These are phyloP conservation scores for Tyria jacobaeae DNA, from an alignment of 2,888 invertebrate genomes.

Conservation along the genomic window DNA sequence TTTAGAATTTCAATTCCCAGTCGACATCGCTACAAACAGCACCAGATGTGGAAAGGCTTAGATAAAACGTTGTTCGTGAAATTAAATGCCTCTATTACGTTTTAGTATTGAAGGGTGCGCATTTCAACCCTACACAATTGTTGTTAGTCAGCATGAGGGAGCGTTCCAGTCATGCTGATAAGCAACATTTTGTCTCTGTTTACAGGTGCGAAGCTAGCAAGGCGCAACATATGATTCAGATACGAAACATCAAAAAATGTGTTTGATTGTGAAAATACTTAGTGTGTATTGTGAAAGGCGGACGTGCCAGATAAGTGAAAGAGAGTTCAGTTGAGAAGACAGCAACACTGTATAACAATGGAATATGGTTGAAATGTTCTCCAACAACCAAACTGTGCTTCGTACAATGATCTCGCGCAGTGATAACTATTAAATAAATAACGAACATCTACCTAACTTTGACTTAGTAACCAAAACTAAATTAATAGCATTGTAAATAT, in stretches of 20 bases:
- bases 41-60: conserved; percentile 26
- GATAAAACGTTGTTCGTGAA: conserved; percentile 19
- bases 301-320: conserved; percentile 76
- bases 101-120: conserved; percentile 54
- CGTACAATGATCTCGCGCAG: conserved; percentile 74
- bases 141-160: conserved; percentile 63
- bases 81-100: conserved; percentile 19
- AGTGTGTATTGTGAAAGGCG: conserved; percentile 72
- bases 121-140: conserved; percentile 63
- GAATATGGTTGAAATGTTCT: conserved; percentile 82
- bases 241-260: conserved; percentile 79
- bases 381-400: conserved; percentile 77
- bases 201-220: conserved; percentile 69
- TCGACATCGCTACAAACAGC: conserved; percentile 24
- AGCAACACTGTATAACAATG: conserved; percentile 77
- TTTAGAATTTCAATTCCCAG: conserved; percentile 26
- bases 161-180: conserved; percentile 55
- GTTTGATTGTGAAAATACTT: conserved; percentile 74
- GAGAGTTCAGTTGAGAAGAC: conserved; percentile 79
- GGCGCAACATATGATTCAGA: conserved; percentile 67
- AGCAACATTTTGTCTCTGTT: conserved; percentile 60
- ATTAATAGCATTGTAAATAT: conserved; percentile 63
- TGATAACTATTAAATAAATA: conserved; percentile 59
- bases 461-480: conserved; percentile 34
- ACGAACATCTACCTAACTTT: conserved; percentile 38